Conservation (phyloP, 2,888 invertebrate species). For the Dicranocentrus wangi region DNA sequence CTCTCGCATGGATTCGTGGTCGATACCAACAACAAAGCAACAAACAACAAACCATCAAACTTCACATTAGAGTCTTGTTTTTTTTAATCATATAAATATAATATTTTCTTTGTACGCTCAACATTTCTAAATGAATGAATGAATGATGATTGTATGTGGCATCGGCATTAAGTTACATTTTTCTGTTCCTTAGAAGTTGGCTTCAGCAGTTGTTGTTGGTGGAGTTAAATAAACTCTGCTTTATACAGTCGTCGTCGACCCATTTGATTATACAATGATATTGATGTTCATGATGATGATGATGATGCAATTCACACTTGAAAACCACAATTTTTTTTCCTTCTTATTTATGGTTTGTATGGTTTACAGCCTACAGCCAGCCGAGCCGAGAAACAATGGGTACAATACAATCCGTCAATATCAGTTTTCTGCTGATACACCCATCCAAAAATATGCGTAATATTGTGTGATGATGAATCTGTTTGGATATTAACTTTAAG, state of each 20-base stretch:
- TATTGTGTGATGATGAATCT: background rate
- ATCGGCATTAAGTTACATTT: conserved; percentile 12
- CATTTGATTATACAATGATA: background rate
- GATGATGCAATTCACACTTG: conserved; percentile 41
- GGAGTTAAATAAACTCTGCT: background rate
- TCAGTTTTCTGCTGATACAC: no score
- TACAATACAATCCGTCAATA: background rate
- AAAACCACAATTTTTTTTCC: conserved; percentile 31
- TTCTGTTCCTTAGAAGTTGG: background rate
- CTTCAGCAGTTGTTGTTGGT: no score
- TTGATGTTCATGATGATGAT: background rate
- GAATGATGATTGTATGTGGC: background rate
- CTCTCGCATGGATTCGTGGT: background rate
- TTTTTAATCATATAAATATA: background rate
- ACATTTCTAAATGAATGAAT: conserved; percentile 17
- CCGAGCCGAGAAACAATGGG: conserved; percentile 10
- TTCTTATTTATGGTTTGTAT: background rate
- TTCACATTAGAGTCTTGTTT: conserved; percentile 13
- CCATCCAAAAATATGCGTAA: no score
- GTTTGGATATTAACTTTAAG: no score
- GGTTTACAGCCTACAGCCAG: background rate
- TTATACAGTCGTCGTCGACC: background rate
- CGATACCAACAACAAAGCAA: background rate
- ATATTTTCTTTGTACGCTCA: background rate
- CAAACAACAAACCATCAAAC: background rate